Evolutionary conservation across 2,113 vertebrate genomes (phyloP).

Genomic region (Pseudorhombus dupliciocellatus): DNA sequence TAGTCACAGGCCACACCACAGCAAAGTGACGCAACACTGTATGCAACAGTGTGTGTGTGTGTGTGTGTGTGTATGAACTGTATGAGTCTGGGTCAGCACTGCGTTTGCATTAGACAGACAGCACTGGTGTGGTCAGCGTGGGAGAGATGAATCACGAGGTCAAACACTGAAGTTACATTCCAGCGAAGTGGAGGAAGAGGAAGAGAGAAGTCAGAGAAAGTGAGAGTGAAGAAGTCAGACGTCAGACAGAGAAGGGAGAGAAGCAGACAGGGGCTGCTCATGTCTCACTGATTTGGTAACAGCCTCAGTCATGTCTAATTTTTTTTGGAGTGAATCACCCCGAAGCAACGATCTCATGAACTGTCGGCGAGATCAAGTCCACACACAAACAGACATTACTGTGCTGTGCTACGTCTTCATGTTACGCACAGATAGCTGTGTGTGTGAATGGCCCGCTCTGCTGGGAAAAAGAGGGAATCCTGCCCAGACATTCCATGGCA

Average conservation of each 20-base stretch:
- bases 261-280: slow-evolving; percentile 18
- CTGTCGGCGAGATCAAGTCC: slow-evolving; percentile 14
- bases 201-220: slow-evolving; percentile 44
- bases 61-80: slow-evolving; percentile 12
- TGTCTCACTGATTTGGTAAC: slow-evolving; percentile 30
- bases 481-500: slow-evolving; percentile 79
- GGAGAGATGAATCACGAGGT: slow-evolving; percentile 79
- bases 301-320: slow-evolving; percentile 20
- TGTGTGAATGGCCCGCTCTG: slow-evolving; percentile 65
- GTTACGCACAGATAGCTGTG: slow-evolving; percentile 42
- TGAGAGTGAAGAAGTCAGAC: slow-evolving; percentile 31
- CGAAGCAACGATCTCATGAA: slow-evolving; percentile 30
- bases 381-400: slow-evolving; percentile 30
- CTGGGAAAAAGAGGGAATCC: slow-evolving; percentile 70
- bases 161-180: slow-evolving; percentile 64
- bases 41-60: slow-evolving; percentile 25
- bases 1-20: slow-evolving; percentile 61
- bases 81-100: slow-evolving; percentile 46
- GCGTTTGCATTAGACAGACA: slow-evolving; percentile 48
- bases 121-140: slow-evolving; percentile 69
- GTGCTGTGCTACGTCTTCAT: slow-evolving; percentile 54
- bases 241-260: slow-evolving; percentile 33
- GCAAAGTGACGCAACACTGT: slow-evolving; percentile 61
- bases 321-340: neutral
- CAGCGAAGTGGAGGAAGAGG: slow-evolving; percentile 45